Conservation (phyloP, 1,140 invertebrate species). For the Drosophila orena region DNA sequence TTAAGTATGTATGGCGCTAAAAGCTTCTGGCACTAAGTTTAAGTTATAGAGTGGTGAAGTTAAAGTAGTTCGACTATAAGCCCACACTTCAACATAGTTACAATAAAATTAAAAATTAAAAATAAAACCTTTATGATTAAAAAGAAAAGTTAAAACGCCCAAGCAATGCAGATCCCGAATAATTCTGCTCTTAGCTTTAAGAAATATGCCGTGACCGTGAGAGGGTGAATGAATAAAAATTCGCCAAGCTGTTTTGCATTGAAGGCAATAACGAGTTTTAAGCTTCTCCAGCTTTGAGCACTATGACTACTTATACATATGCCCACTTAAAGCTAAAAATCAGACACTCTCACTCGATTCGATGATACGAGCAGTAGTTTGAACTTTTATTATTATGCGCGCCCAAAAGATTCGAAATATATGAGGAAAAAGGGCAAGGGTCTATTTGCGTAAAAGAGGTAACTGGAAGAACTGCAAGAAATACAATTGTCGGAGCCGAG, state of each 20-base stretch:
- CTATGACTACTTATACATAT: conserved; percentile 8
- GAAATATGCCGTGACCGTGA: conserved; percentile 3
- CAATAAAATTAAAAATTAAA: no score
- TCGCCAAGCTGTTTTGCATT: conserved; percentile 58
- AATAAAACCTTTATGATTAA: no score
- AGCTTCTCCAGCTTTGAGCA: conserved; percentile 67
- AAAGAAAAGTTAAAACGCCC: no score
- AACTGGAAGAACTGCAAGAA: not conserved
- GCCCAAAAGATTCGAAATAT: conserved; percentile 73
- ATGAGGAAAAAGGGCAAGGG: conserved; percentile 57
- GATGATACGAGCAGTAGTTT: conserved; percentile 58
- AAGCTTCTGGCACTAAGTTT: no score
- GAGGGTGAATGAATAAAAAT: conserved; percentile 9
- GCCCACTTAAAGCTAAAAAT: conserved; percentile 14
- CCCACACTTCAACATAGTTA: no score
- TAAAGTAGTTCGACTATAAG: no score
- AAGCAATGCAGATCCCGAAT: conserved; percentile 33
- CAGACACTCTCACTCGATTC: conserved; percentile 1
- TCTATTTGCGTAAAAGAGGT: conserved; percentile 35
- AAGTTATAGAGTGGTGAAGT: no score
- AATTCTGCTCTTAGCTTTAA: conserved; percentile 15
- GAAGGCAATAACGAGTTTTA: conserved; percentile 74
- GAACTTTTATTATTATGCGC: conserved; percentile 58
- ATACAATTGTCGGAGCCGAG: no score
- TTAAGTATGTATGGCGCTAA: no score